Evolutionary conservation across 2,888 invertebrate species (phyloP), one percentile per base, ranked within the genome.

Genomic region (Rotaria sp.): DNA sequence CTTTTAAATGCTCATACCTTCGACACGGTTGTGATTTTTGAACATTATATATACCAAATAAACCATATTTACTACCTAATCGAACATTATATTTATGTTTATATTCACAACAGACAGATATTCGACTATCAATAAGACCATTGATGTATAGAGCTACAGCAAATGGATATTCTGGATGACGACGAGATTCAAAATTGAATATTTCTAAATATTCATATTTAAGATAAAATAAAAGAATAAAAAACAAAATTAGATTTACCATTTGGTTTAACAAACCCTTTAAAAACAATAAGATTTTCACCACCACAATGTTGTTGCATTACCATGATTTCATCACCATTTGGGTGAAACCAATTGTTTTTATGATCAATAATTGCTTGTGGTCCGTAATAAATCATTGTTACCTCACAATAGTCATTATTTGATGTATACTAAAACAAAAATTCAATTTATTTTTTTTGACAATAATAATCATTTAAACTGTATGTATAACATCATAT

Each of bases 61-160:
- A n/a, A n/a, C 80, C 45, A 80, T 13, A n/a, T 80, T 80, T n/a
- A 80, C 45, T 15, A n/a, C 45, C 80, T 45, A 80, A 80, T 80
- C 80, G 80, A 45, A 10, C 45, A 80, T n/a, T 13, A 80, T 41
- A 10, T 41, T n/a, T 11, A 24, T 80, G 45, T 80, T 80, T 80
- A n/a, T 80, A 80, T 80, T 80, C 80, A 80, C 80, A 80, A 80
- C 80, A 80, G 10, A n/a, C n/a, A 1, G 80, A 80, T 41, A 80
- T 80, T 80, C 45, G 80, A 45, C 80, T 80, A 45, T 80, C 80
- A 5, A 80, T 80, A 26, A 80, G 38, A 13, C 45, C 45, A 26
- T 80, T 80, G 2, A 80, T n/a, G 13, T 80, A 80, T 5, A 80
- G 3, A 3, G 80, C 11, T 15, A 80, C 24, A 4, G 26, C 45